phyloP scores from a whole-genome alignment of 1,140 invertebrate species.

The Trichonephila inaurata region DNA sequence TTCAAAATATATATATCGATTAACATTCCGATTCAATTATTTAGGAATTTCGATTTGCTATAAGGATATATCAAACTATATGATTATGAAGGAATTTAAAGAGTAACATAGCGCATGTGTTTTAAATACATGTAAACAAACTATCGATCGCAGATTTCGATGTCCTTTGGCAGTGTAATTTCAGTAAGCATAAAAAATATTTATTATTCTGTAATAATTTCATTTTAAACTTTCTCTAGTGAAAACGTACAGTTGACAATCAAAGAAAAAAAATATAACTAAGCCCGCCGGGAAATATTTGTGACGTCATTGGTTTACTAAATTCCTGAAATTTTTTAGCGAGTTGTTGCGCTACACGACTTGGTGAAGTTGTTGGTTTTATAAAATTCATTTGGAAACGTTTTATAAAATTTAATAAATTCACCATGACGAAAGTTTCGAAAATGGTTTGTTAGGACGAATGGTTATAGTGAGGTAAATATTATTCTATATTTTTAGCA shows the following conservation, averaged over 20 bases:
- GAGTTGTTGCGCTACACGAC: constrained; percentile 71
- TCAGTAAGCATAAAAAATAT: background rate
- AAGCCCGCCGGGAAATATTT: constrained; percentile 77
- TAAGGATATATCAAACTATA: constrained; percentile 45
- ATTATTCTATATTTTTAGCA: background rate
- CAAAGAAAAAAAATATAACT: constrained; percentile 46
- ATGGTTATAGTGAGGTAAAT: constrained; percentile 2
- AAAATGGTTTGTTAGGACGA: background rate
- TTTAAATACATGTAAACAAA: background rate
- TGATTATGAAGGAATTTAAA: constrained; percentile 47
- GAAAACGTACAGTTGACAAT: constrained; percentile 10
- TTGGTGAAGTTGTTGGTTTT: constrained; percentile 68
- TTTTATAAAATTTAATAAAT: constrained; percentile 67
- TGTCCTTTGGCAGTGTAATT: background rate
- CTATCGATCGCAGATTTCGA: background rate
- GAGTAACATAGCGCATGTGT: background rate
- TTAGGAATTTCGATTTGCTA: constrained; percentile 36
- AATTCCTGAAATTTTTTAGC: constrained; percentile 76
- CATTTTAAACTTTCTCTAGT: background rate
- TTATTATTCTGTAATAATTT: background rate
- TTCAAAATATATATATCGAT: too few relatives aligned
- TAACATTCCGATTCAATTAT: background rate
- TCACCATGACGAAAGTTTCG: constrained; percentile 49
- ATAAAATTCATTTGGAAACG: constrained; percentile 19
- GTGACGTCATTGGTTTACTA: constrained; percentile 76